Conservation (phyloP, 2,797 vertebrate species). For the Crypturellus tataupa region DNA sequence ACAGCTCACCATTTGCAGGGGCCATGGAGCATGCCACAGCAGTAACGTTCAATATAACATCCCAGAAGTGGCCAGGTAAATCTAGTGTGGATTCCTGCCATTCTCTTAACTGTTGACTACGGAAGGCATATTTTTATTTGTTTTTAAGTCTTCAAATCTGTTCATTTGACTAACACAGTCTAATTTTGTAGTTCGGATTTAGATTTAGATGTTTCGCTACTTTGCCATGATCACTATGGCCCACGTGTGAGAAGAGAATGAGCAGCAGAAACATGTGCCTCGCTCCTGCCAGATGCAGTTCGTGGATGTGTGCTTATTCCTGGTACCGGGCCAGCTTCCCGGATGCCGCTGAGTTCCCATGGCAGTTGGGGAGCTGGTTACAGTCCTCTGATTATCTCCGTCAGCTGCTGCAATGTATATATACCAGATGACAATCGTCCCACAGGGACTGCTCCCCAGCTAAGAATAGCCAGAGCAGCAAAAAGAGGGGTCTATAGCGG, state of each 20-base stretch:
- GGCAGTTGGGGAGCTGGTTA: conserved; percentile 40
- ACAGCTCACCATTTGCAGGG: background rate
- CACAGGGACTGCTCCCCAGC: conserved; percentile 38
- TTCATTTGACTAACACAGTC: background rate
- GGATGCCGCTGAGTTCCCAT: conserved; percentile 15
- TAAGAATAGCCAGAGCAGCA: conserved; percentile 66
- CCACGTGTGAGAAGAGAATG: background rate
- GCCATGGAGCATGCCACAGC: background rate
- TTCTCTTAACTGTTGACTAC: background rate
- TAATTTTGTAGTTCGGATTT: background rate
- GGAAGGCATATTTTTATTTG: background rate
- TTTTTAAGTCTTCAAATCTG: background rate
- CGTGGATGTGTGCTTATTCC: background rate
- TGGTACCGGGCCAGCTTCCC: conserved; percentile 32
- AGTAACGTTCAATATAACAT: background rate
- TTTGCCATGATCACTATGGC: background rate
- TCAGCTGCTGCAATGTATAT: conserved; percentile 71
- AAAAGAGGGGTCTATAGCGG: conserved; percentile 1
- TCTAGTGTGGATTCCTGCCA: background rate
- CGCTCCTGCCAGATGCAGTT: background rate
- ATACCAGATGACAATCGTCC: conserved; percentile 69
- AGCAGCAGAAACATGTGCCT: background rate
- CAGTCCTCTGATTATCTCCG: conserved; percentile 58
- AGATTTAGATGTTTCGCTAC: rapidly evolving
- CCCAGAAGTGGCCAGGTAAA: background rate